phyloP scores from a whole-genome alignment of 2,797 vertebrate genomes.

The Cuniculus paca region DNA sequence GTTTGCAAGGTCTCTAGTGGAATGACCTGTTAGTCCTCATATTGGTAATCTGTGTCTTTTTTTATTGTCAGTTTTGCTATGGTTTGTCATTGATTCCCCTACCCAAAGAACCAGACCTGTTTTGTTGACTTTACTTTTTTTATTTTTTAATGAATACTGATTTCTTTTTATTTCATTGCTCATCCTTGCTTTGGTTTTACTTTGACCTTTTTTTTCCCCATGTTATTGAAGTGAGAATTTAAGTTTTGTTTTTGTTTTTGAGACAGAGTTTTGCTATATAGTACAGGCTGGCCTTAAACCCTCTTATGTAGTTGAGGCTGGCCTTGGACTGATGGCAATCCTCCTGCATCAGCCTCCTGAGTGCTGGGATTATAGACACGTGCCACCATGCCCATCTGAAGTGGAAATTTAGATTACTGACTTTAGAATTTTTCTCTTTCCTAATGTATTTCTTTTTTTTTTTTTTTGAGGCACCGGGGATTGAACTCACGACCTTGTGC shows the following conservation, averaged over 20 bases:
- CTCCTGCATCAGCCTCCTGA: no score
- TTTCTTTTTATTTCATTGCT: constrained; percentile 6
- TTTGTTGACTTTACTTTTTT: background rate
- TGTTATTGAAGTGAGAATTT: background rate
- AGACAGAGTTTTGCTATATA: no score
- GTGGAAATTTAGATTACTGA: background rate
- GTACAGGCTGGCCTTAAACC: no score
- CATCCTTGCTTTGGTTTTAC: background rate
- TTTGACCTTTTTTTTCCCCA: constrained; percentile 1
- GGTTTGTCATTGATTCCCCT: background rate
- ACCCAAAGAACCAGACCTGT: background rate
- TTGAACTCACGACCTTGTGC: no score
- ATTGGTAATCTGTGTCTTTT: background rate
- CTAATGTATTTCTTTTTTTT: no score
- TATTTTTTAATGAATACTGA: background rate
- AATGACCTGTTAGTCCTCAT: background rate
- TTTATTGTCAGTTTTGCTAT: background rate
- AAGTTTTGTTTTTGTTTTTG: no score
- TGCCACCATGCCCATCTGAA: background rate
- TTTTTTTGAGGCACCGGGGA: no score
- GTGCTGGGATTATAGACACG: no score
- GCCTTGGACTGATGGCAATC: no score
- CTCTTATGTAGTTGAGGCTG: no score
- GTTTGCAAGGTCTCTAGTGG: background rate
- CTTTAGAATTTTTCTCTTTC: background rate